Evolutionary conservation across 2,888 invertebrate genomes (phyloP).

Genomic region (Bembecia ichneumoniformis): DNA sequence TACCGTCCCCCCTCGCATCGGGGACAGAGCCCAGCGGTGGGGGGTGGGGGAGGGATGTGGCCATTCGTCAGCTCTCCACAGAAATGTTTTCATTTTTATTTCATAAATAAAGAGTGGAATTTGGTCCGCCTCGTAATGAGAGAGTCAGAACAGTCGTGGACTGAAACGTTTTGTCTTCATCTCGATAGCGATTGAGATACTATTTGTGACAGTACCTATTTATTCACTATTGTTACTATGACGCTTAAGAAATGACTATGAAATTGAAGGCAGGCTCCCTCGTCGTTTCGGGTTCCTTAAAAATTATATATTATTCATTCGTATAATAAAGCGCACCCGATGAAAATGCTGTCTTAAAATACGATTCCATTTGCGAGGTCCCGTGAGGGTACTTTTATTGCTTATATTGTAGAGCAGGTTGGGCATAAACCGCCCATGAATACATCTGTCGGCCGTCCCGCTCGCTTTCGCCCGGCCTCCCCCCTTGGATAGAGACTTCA

Average conservation of each 20-base stretch:
- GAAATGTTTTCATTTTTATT: constrained; percentile 71
- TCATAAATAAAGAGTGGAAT: constrained; percentile 66
- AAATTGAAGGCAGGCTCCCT: too few species aligned
- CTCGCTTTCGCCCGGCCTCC: constrained; percentile 6
- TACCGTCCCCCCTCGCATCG: constrained; percentile 13
- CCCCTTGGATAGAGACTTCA: constrained; percentile 14
- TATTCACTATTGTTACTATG: too few species aligned
- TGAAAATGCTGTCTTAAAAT: constrained; percentile 3
- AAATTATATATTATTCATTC: background rate
- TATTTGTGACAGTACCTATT: too few species aligned
- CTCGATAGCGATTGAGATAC: too few species aligned
- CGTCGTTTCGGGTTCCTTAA: background rate
- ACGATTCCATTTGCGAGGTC: constrained; percentile 2
- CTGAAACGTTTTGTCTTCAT: background rate
- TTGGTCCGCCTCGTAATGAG: constrained; percentile 48
- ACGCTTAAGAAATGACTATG: too few species aligned
- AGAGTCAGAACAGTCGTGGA: background rate
- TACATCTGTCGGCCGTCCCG: constrained; percentile 10
- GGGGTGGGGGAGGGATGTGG: constrained; percentile 16
- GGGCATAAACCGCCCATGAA: constrained; percentile 5
- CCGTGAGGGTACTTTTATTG: constrained; percentile 12
- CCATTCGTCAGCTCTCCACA: constrained; percentile 58
- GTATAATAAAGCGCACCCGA: background rate
- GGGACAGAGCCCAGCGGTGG: constrained; percentile 13
- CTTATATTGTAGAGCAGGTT: constrained; percentile 1